Percentiles rank a stretch among this genome's conserved stretches.
These are phyloP conservation scores for Podotricha telesiphe DNA, from an alignment of 2,888 invertebrate genomes.

Conservation along the genomic window DNA sequence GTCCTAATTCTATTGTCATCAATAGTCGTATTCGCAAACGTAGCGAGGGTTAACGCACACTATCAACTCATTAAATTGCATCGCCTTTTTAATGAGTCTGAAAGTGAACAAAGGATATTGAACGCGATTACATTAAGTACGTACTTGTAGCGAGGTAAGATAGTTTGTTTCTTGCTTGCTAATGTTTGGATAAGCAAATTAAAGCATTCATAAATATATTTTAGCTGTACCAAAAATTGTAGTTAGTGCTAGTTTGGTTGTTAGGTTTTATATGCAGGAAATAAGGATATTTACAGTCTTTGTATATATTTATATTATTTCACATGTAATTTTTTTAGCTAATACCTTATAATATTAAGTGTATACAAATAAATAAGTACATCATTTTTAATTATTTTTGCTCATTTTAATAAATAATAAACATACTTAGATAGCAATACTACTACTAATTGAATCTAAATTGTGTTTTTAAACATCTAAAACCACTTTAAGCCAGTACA, in stretches of 20 bases:
- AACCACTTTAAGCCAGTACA: conserved; percentile 37
- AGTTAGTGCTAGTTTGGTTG: conserved; percentile 16
- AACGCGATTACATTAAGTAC: conserved; percentile 82
- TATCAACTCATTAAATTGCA: conserved; percentile 84
- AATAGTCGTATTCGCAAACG: conserved; percentile 73
- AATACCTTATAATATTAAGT: too few species aligned
- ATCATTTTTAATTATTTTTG: background rate
- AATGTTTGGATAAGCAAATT: conserved; percentile 56
- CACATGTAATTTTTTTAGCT: too few species aligned
- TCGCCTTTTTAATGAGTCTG: conserved; percentile 84
- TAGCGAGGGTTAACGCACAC: conserved; percentile 83
- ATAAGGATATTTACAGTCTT: background rate
- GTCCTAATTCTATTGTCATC: conserved; percentile 50
- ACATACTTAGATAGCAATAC: background rate
- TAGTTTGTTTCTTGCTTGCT: conserved; percentile 62
- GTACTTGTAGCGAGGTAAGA: conserved; percentile 72
- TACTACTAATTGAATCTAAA: conserved; percentile 20
- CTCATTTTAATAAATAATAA: background rate
- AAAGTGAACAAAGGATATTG: conserved; percentile 84
- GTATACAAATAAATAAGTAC: background rate
- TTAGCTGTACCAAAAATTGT: conserved; percentile 36
- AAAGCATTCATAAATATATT: conserved; percentile 46
- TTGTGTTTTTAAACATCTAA: conserved; percentile 27
- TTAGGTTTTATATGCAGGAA: background rate
- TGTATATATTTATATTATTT: background rate